These are phyloP conservation scores for Onthophagus taurus DNA, from an alignment of 1,140 invertebrate genomes.

Conservation along the genomic window DNA sequence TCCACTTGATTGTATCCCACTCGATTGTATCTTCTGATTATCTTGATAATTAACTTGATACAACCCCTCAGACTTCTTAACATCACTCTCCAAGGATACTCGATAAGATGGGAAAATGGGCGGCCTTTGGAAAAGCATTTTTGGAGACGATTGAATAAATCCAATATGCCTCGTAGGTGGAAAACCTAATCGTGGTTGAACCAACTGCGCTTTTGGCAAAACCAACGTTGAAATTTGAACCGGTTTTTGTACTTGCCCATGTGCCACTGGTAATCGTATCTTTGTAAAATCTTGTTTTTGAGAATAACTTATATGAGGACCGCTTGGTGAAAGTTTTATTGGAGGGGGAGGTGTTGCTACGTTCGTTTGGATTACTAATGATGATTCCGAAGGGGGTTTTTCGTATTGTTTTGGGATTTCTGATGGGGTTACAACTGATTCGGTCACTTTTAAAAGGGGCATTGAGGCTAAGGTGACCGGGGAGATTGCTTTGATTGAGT, in stretches of 20 bases:
- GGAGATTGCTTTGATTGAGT: neutral
- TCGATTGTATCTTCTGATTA: no score
- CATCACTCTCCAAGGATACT: neutral
- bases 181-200: slow-evolving; percentile 27
- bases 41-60: no score
- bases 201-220: slow-evolving; percentile 32
- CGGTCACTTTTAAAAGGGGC: slow-evolving; percentile 5
- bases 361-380: no score
- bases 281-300: no score
- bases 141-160: slow-evolving; percentile 22
- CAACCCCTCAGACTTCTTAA: no score
- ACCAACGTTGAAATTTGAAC: slow-evolving; percentile 40
- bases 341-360: no score
- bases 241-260: slow-evolving; percentile 45
- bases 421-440: slow-evolving; percentile 1
- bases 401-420: neutral
- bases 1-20: no score
- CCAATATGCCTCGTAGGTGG: slow-evolving; percentile 15
- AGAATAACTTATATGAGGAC: no score
- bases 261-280: slow-evolving; percentile 46
- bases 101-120: slow-evolving; percentile 14
- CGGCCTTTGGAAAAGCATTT: slow-evolving; percentile 23
- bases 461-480: slow-evolving; percentile 3
- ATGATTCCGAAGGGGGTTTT: no score
- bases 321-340: slow-evolving; percentile 37